Base-by-base conservation (phyloP, 53 echinoderm and acorn worm species). In the Patiria pectinifera region DNA sequence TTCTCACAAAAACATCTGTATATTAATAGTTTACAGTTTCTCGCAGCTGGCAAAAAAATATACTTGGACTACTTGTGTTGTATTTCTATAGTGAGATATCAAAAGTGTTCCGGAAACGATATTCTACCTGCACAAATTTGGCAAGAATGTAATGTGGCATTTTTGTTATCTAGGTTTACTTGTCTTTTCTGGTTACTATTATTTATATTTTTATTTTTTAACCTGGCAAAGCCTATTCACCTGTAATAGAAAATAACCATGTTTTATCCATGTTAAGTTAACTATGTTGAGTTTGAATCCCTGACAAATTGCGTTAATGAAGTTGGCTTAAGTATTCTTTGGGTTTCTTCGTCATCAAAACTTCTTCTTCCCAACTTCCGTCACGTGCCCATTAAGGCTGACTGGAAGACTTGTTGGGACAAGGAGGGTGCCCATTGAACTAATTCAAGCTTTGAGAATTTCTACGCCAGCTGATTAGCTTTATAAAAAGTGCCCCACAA, bases 321-420 rank as follows among this genome's bases (percentile, higher is more conserved):
- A 76, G 76, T 69, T 85, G 85, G 85, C 85, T n/a, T n/a, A 85
- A 85, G 85, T 22, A 45, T 69, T 70, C 62, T 45, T 61, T 45
- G 71, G 48, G 45, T 12, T 47, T 11, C 43, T 16, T 80, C 18
- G 1, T 76, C 46, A 21, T 69, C 70, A 46, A n/a, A n/a, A n/a
- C n/a, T 71, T 85, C 44, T 66, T 84, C 45, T 69, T 66, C n/a
- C 85, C 69, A 85, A 85, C 69, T 69, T 62, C 66, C 11, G 83
- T 58, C 25, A n/a, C 61, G 61, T 49, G 61, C 58, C 61, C 61
- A 61, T 59, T 26, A 9, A 18, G n/a, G 74, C 74, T 46, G 79
- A 11, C 79, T 86, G 86, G 86, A 86, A 86, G 86, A 86, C 85
- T 46, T 19, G 71, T 66, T 85, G 0, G 71, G 85, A 71, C 69